Evolutionary conservation across 2,797 vertebrate genomes (phyloP).

Genomic region (Argyrosomus regius): DNA sequence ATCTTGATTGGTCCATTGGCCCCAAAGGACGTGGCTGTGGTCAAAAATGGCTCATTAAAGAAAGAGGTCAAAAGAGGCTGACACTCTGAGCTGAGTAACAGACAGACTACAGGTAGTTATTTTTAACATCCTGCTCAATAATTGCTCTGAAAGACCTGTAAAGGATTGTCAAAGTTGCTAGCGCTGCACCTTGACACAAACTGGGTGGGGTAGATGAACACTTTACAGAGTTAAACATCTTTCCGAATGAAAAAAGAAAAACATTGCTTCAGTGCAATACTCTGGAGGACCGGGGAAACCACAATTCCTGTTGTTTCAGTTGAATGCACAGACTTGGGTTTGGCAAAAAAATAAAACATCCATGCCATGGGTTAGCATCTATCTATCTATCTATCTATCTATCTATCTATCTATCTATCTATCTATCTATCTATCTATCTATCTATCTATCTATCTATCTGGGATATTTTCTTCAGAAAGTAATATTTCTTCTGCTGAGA

Average conservation of each 20-base stretch:
- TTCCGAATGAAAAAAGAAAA: not conserved
- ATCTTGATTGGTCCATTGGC: slow-evolving; percentile 16
- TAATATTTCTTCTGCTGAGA: slow-evolving; percentile 61
- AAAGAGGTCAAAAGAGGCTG: slow-evolving; percentile 45
- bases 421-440: not conserved
- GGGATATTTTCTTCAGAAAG: slow-evolving; percentile 17
- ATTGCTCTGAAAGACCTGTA: slow-evolving; percentile 19
- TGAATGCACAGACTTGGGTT: not conserved
- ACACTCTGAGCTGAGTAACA: slow-evolving; percentile 34
- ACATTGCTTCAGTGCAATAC: not conserved
- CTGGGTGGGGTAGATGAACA: not conserved
- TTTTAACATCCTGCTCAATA: slow-evolving; percentile 25
- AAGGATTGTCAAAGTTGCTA: not conserved
- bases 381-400: not conserved
- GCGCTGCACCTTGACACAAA: slow-evolving; percentile 12
- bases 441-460: not conserved
- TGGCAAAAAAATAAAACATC: not conserved
- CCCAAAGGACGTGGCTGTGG: slow-evolving; percentile 33
- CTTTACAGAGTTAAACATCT: not conserved
- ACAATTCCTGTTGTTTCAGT: not conserved
- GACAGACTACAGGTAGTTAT: slow-evolving; percentile 16
- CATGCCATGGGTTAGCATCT: not conserved
- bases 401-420: slow-evolving; percentile 1
- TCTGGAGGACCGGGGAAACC: not conserved
- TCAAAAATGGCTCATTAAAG: slow-evolving; percentile 51